These are phyloP conservation scores for Pelmatolapia mariae DNA, from an alignment of 2,113 vertebrate genomes.

Conservation along the genomic window DNA sequence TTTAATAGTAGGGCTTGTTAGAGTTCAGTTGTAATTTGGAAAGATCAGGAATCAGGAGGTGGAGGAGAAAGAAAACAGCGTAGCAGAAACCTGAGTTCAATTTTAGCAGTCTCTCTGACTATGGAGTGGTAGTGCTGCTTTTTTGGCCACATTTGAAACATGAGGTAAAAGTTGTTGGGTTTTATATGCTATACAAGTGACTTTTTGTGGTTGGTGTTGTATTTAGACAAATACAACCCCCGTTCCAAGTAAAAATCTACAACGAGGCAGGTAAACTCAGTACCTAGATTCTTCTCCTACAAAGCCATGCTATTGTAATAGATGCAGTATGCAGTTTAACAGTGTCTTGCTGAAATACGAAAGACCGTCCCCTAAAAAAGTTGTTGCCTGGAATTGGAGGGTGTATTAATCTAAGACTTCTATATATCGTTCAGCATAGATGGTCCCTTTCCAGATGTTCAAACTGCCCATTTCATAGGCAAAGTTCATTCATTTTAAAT, in stretches of 20 bases:
- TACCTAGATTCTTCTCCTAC: neutral
- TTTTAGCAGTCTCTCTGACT: neutral
- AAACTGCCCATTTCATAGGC: neutral
- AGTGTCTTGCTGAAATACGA: neutral
- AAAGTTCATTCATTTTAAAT: neutral
- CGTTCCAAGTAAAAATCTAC: neutral
- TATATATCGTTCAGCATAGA: neutral
- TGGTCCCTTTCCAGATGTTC: rapidly evolving
- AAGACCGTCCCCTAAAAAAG: neutral
- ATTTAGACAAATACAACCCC: neutral
- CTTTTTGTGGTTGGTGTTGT: neutral
- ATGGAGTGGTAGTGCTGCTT: neutral
- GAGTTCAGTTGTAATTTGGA: neutral
- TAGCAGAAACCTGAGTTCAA: neutral
- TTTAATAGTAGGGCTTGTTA: neutral
- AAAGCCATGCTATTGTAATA: neutral
- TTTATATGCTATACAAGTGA: neutral
- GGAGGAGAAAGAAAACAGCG: neutral
- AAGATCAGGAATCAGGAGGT: neutral
- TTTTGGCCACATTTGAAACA: neutral
- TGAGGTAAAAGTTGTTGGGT: neutral
- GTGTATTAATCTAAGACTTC: neutral
- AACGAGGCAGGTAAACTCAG: neutral
- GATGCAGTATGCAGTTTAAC: neutral
- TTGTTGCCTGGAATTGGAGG: neutral